Evolutionary conservation across 2,888 invertebrate genomes (phyloP), one percentile per base, ranked within the genome.

Genomic region (Acronicta leporina): DNA sequence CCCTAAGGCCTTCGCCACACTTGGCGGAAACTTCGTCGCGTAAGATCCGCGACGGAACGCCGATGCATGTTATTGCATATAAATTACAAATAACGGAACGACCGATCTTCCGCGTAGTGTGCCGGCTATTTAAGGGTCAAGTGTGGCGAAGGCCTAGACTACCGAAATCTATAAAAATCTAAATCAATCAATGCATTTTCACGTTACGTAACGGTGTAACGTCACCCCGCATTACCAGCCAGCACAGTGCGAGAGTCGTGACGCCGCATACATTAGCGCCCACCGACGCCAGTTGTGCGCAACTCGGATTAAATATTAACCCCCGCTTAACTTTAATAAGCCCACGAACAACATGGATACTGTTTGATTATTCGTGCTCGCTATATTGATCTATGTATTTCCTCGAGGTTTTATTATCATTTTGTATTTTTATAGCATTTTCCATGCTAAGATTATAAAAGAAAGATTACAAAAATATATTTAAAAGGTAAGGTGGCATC

Each of bases 321-420:
- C 79, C 80, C 68, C 78, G 82, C 75, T 84, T 84, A 81, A 85
- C 84, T 86, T 86, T 86, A 87, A 84, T 87, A 87, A 87, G 84
- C 83, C 73, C 67, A 73, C 70, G 71, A 80, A 81, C 84, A 80
- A 80, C 80, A 70, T 66, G 64, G 73, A 80, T 73, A 77, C 75
- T 74, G 76, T 80, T 82, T 79, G 81, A 83, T 84, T 73, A 82
- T 82, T 79, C 73, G 72, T 72, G 71, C 77, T 57, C 68, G 62
- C 57, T 67, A 57, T 67, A 59, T 70, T 64, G 33, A 33, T 33
- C 33, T 69, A 67, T 58, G 49, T 62, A 47, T 66, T 74, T 54
- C 52, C 20, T 20, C 20, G 4, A 20, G 20, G 53, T 38, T 51
- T 50, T 45, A 42, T 51, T 60, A 47, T 10, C n/a, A n/a, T 27